A percentile compares a stretch with the other conserved stretches of the same genome.
Conservation (phyloP, 2,888 invertebrate species). For the Ceratothoa steindachneri region DNA sequence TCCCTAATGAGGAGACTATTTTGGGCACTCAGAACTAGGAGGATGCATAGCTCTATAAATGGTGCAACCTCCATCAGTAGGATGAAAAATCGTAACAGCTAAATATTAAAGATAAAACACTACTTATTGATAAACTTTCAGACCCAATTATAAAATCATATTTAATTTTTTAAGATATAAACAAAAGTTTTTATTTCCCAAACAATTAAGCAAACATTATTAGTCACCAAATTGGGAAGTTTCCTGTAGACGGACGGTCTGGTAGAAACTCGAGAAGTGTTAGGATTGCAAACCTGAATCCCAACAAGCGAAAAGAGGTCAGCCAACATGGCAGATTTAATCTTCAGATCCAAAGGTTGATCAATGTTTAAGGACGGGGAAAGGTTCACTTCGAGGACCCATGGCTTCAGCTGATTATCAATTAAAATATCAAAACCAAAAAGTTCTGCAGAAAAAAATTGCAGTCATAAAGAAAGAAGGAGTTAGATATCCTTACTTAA, state of each 20-base stretch:
- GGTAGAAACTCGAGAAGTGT: constrained; percentile 27
- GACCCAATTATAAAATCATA: too few relatives aligned
- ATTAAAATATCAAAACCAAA: constrained; percentile 90
- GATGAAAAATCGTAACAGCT: too few relatives aligned
- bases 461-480: too few relatives aligned
- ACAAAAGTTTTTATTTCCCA: too few relatives aligned
- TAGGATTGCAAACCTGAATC: constrained; percentile 60
- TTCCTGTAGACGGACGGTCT: constrained; percentile 43
- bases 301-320: constrained; percentile 89
- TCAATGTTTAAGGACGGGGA: constrained; percentile 89
- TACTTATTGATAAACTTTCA: too few relatives aligned
- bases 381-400: constrained; percentile 90
- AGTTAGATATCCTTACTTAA: background rate
- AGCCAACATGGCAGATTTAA: constrained; percentile 84
- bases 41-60: background rate
- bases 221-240: constrained; percentile 35
- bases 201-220: too few relatives aligned
- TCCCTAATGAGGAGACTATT: too few relatives aligned
- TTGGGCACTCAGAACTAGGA: background rate
- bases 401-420: constrained; percentile 86
- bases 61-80: too few relatives aligned
- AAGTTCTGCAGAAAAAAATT: constrained; percentile 62
- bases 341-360: constrained; percentile 83
- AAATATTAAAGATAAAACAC: too few relatives aligned
- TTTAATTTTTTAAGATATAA: too few relatives aligned